phyloP scores from a whole-genome alignment of 1,140 invertebrate genomes.

The Drosophila insularis region DNA sequence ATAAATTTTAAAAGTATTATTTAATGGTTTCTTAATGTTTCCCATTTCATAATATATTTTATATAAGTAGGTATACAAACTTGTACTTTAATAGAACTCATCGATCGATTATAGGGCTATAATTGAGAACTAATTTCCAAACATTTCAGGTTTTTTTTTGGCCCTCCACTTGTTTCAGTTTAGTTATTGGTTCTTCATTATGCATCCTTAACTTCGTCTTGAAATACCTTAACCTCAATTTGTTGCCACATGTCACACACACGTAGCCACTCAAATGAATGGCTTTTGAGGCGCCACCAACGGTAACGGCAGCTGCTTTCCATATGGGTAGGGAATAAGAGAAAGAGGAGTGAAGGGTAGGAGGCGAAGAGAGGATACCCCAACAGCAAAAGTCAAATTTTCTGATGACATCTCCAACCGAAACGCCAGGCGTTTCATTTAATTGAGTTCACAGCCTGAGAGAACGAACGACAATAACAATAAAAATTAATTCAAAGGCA shows the following conservation, averaged over 20 bases:
- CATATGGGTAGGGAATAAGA: constrained; percentile 8
- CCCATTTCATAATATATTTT: too few species aligned
- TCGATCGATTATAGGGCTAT: too few species aligned
- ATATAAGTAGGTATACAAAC: too few species aligned
- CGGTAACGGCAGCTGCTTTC: constrained; percentile 35
- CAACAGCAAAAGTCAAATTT: constrained; percentile 19
- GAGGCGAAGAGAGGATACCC: neutral
- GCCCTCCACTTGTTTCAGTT: neutral
- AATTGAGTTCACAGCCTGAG: constrained; percentile 77
- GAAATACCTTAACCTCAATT: constrained; percentile 60
- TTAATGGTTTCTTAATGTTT: too few species aligned
- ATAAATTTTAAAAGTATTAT: too few species aligned
- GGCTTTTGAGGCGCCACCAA: constrained; percentile 63
- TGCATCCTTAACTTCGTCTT: constrained; percentile 22
- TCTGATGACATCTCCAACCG: constrained; percentile 68
- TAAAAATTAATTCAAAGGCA: constrained; percentile 77
- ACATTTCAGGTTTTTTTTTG: neutral
- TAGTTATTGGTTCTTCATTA: neutral
- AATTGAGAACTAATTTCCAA: too few species aligned
- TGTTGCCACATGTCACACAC: constrained; percentile 75
- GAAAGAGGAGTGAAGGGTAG: too few species aligned
- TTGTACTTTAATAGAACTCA: too few species aligned
- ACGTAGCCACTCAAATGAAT: constrained; percentile 27
- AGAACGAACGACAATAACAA: constrained; percentile 53
- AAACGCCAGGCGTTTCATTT: constrained; percentile 73